A percentile compares a stretch with the other conserved stretches of the same genome.
These are phyloP conservation scores for Cheilosia scutellata DNA, from an alignment of 2,888 invertebrate species.

Conservation along the genomic window DNA sequence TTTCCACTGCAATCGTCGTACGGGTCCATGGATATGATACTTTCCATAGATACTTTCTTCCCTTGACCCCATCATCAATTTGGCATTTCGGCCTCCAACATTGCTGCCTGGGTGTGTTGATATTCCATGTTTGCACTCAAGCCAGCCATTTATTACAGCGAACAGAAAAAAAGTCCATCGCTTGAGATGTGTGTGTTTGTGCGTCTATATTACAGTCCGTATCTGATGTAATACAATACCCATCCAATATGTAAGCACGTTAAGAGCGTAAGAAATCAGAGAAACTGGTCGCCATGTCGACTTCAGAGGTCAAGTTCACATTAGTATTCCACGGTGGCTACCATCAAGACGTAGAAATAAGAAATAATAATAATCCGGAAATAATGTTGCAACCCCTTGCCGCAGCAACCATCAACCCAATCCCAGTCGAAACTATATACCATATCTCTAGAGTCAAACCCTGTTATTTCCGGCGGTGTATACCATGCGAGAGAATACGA, in stretches of 20 bases:
- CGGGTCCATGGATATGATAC: background rate
- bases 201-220: background rate
- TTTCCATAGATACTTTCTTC: slow-evolving; percentile 29
- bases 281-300: slow-evolving; percentile 59
- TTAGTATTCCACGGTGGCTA: slow-evolving; percentile 69
- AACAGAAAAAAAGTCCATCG: slow-evolving; percentile 19
- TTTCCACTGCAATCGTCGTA: background rate
- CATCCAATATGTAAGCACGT: slow-evolving; percentile 33
- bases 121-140: slow-evolving; percentile 60
- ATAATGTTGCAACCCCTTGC: slow-evolving; percentile 69
- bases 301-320: slow-evolving; percentile 74
- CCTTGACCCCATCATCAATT: slow-evolving; percentile 10
- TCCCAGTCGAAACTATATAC: background rate
- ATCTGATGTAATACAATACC: slow-evolving; percentile 38
- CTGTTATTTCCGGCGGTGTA: slow-evolving; percentile 72
- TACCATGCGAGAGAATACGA: slow-evolving; percentile 74
- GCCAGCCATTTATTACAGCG: slow-evolving; percentile 51
- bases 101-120: slow-evolving; percentile 26
- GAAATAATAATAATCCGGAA: slow-evolving; percentile 75
- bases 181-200: slow-evolving; percentile 12
- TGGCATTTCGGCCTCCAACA: slow-evolving; percentile 6
- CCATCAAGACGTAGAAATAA: slow-evolving; percentile 60
- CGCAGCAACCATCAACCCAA: background rate
- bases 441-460: slow-evolving; percentile 32
- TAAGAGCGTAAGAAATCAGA: slow-evolving; percentile 53